These are phyloP conservation scores for Syngnathus typhle DNA, from an alignment of 2,113 vertebrate species.

Conservation along the genomic window DNA sequence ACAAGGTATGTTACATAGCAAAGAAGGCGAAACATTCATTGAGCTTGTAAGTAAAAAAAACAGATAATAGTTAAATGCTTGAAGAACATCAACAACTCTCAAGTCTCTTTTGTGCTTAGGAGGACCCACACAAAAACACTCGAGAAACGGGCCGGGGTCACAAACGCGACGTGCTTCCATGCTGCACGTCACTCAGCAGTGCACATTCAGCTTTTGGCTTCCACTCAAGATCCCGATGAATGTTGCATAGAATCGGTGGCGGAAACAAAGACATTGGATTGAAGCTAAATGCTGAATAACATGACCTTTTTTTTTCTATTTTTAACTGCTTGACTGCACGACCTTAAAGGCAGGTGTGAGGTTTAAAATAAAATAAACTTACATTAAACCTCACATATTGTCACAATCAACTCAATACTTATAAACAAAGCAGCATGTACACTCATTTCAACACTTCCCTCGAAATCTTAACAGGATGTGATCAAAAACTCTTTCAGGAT, in stretches of 20 bases:
- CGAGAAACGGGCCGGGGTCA: constrained; percentile 51
- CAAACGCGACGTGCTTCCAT: constrained; percentile 59
- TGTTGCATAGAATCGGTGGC: constrained; percentile 87
- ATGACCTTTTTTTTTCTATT: constrained; percentile 11
- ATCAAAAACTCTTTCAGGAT: constrained; percentile 35
- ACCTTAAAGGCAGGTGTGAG: constrained; percentile 28
- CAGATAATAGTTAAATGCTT: constrained; percentile 70
- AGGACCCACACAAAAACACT: constrained; percentile 53
- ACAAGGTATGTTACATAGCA: constrained; percentile 85
- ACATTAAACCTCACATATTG: constrained; percentile 34
- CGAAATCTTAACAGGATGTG: constrained; percentile 33
- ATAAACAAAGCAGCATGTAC: constrained; percentile 67
- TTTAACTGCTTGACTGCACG: constrained; percentile 7
- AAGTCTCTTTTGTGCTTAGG: constrained; percentile 72
- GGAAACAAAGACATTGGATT: constrained; percentile 40
- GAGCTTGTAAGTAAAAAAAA: constrained; percentile 61
- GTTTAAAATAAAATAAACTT: constrained; percentile 7
- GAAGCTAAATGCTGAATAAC: constrained; percentile 16
- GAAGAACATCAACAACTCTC: constrained; percentile 40
- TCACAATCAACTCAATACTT: constrained; percentile 40
- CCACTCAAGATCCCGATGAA: constrained; percentile 69
- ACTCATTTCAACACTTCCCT: constrained; percentile 11
- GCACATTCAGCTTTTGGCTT: constrained; percentile 65
- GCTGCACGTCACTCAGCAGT: constrained; percentile 71
- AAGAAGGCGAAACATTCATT: constrained; percentile 79